Percentiles rank a stretch among this genome's conserved stretches.
These are phyloP conservation scores for Zeugodacus cucurbitae DNA, from an alignment of 1,140 invertebrate species.

Conservation along the genomic window DNA sequence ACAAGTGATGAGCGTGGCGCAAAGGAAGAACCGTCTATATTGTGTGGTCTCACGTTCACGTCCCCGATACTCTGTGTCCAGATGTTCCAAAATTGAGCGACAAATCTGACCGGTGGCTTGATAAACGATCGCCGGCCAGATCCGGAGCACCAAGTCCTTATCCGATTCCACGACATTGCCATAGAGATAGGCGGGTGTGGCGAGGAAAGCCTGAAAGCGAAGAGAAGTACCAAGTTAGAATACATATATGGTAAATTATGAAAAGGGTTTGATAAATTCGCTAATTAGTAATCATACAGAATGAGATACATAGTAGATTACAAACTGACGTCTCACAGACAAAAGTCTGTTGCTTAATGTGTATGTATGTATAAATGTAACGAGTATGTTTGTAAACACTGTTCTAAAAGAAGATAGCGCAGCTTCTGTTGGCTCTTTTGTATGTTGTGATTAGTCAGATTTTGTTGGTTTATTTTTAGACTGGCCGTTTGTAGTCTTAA, in stretches of 20 bases:
- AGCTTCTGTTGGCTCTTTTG: too few relatives aligned
- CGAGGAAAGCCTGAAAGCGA: conserved; percentile 56
- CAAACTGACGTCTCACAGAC: neutral
- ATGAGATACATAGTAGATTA: neutral
- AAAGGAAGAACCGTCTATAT: conserved; percentile 56
- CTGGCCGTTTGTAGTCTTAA: too few relatives aligned
- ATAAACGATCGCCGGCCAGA: conserved; percentile 64
- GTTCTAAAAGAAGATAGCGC: too few relatives aligned
- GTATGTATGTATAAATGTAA: too few relatives aligned
- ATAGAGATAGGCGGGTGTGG: conserved; percentile 62
- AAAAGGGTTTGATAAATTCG: too few relatives aligned
- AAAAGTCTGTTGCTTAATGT: neutral
- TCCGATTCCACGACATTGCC: conserved; percentile 63
- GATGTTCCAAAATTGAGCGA: conserved; percentile 61
- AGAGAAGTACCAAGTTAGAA: neutral
- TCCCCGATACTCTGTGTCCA: conserved; percentile 61
- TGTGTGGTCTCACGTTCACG: conserved; percentile 56
- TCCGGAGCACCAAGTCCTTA: conserved; percentile 61
- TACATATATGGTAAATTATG: neutral
- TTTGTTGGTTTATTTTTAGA: too few relatives aligned
- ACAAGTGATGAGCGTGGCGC: conserved; percentile 59
- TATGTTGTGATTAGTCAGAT: too few relatives aligned
- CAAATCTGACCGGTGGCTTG: conserved; percentile 62
- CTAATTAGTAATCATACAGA: neutral
- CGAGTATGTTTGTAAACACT: too few relatives aligned